Conservation (phyloP, 1,140 invertebrate genomes). For the Theocolax elegans region DNA sequence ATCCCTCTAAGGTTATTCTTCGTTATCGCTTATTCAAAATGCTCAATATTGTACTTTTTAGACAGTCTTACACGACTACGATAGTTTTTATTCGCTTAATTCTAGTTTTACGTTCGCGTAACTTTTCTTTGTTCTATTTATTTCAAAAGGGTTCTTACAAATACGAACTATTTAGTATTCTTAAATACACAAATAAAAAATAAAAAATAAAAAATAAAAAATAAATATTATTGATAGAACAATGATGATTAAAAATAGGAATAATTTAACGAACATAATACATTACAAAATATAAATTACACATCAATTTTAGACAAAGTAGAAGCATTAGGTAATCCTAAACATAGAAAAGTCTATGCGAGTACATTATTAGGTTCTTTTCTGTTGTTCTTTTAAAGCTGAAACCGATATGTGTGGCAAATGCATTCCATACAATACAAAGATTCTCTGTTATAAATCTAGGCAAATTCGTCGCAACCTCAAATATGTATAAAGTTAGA, state of each 20-base stretch:
- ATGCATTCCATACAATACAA: slow-evolving; percentile 40
- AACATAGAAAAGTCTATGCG: slow-evolving; percentile 24
- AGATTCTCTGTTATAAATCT: slow-evolving; percentile 35
- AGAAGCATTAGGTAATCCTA: slow-evolving; percentile 5
- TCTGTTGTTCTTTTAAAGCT: slow-evolving; percentile 48
- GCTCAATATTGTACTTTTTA: slow-evolving; percentile 40
- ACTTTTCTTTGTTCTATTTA: neutral
- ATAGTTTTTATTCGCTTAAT: slow-evolving; percentile 16
- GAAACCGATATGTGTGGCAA: slow-evolving; percentile 50
- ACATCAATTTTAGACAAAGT: neutral
- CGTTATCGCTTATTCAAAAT: slow-evolving; percentile 25
- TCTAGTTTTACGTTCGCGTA: neutral
- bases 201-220: slow-evolving; percentile 19
- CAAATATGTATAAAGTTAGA: slow-evolving; percentile 22
- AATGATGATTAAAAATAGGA: slow-evolving; percentile 6
- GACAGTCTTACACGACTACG: slow-evolving; percentile 29
- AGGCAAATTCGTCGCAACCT: slow-evolving; percentile 10
- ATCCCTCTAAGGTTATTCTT: slow-evolving; percentile 15
- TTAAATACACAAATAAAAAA: neutral
- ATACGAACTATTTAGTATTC: slow-evolving; percentile 9
- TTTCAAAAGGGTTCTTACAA: neutral
- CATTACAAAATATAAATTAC: slow-evolving; percentile 23
- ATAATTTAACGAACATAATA: slow-evolving; percentile 25
- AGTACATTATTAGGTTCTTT: slow-evolving; percentile 22
- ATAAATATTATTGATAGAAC: slow-evolving; percentile 6